phyloP scores from a whole-genome alignment of 2,113 vertebrate species.

The Halcyon senegalensis region DNA sequence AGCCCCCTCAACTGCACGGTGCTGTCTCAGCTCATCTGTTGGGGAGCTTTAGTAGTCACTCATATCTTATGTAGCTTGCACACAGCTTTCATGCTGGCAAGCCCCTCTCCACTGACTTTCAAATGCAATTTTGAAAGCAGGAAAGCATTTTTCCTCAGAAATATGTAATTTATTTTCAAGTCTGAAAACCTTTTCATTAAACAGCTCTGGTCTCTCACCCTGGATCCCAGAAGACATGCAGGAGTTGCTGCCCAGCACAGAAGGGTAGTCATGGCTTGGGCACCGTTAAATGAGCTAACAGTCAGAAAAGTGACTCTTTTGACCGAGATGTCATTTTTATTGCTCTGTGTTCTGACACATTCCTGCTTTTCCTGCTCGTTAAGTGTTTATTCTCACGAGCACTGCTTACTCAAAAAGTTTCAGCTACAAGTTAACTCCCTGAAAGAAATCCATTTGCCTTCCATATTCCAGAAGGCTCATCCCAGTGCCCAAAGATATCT shows the following conservation, averaged over 20 bases:
- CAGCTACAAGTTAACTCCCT: not conserved
- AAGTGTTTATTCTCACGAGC: not conserved
- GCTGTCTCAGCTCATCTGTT: not conserved
- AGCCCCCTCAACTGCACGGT: not conserved
- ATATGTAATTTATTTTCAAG: not conserved
- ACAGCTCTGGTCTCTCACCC: not conserved
- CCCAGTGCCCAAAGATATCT: rapidly evolving
- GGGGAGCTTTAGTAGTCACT: not conserved
- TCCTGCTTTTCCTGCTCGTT: not conserved
- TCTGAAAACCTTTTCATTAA: not conserved
- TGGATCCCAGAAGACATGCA: not conserved
- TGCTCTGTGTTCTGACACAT: not conserved
- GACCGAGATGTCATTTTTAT: not conserved
- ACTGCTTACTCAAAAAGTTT: not conserved
- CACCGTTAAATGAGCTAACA: not conserved
- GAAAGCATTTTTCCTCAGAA: not conserved
- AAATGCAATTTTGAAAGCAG: not conserved
- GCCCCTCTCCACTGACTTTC: not conserved
- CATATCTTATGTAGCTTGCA: not conserved
- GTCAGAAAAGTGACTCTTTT: not conserved
- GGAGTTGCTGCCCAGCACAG: not conserved
- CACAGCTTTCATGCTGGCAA: not conserved
- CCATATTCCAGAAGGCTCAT: not conserved
- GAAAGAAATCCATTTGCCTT: not conserved
- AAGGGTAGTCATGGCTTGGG: not conserved